These are phyloP conservation scores for Ditylenchus weischeri DNA, from an alignment of 2,888 invertebrate genomes.

Conservation along the genomic window DNA sequence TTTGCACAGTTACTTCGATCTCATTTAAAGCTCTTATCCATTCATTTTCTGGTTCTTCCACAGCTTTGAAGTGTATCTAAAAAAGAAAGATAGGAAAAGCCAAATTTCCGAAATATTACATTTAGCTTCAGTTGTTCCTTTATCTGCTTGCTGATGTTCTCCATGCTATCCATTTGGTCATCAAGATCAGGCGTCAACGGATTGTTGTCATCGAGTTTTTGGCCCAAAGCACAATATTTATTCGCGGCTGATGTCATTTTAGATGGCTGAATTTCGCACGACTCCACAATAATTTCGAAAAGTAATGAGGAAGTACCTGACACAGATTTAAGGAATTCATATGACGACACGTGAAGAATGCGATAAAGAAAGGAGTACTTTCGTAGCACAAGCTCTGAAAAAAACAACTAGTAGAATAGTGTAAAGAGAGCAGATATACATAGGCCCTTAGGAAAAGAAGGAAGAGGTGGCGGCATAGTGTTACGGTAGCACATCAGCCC, in stretches of 20 bases:
- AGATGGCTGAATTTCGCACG: slow-evolving; percentile 16
- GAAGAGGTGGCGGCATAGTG: too few relatives aligned
- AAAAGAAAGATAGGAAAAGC: neutral
- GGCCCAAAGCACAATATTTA: slow-evolving; percentile 24
- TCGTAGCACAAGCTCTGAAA: slow-evolving; percentile 25
- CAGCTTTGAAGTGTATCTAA: slow-evolving; percentile 46
- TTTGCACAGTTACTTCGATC: slow-evolving; percentile 39
- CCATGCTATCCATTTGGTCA: slow-evolving; percentile 27
- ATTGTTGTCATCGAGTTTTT: slow-evolving; percentile 6
- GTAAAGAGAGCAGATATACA: too few relatives aligned
- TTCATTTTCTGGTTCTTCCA: slow-evolving; percentile 45
- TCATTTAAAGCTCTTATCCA: slow-evolving; percentile 44
- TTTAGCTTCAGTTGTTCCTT: slow-evolving; percentile 43
- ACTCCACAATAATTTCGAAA: neutral
- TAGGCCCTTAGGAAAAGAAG: too few relatives aligned
- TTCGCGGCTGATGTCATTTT: slow-evolving; percentile 18
- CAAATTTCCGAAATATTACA: slow-evolving; percentile 24
- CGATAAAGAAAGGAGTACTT: slow-evolving; percentile 18
- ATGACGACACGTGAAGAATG: slow-evolving; percentile 16
- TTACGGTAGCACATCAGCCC: too few relatives aligned
- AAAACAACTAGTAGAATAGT: too few relatives aligned
- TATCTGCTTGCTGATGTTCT: slow-evolving; percentile 41
- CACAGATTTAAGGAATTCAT: slow-evolving; percentile 22
- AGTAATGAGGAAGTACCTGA: slow-evolving; percentile 8
- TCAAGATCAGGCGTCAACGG: slow-evolving; percentile 34